These are phyloP conservation scores for Drosophila kikkawai DNA, from an alignment of 1,140 invertebrate species.

Conservation along the genomic window DNA sequence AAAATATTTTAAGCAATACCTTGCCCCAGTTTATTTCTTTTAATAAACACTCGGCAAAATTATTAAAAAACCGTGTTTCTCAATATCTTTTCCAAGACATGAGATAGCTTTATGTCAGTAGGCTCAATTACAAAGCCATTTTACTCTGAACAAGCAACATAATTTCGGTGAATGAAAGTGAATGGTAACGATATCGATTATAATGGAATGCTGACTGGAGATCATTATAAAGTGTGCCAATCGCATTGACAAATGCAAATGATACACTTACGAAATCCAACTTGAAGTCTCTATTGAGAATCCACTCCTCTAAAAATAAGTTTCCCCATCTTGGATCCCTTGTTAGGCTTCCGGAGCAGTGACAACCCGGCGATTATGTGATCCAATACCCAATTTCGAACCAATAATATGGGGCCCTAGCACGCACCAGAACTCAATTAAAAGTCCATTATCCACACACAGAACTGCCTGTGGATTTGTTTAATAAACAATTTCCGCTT, in stretches of 20 bases:
- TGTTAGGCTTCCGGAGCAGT: constrained; percentile 33
- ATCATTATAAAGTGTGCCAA: constrained; percentile 21
- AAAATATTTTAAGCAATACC: background rate
- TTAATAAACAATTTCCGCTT: constrained; percentile 80
- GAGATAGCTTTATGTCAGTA: constrained; percentile 5
- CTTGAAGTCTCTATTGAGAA: constrained; percentile 19
- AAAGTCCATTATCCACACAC: constrained; percentile 66
- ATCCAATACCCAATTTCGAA: constrained; percentile 37
- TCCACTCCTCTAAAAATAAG: background rate
- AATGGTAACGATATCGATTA: constrained; percentile 33
- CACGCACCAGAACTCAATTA: constrained; percentile 70
- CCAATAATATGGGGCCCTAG: constrained; percentile 25
- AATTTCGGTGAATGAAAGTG: constrained; percentile 37
- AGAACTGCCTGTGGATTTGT: constrained; percentile 60
- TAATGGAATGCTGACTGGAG: constrained; percentile 38
- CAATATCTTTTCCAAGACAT: constrained; percentile 4
- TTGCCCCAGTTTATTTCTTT: background rate
- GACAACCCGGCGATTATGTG: constrained; percentile 43
- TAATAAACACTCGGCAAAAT: background rate
- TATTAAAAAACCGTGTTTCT: background rate
- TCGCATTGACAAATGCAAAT: constrained; percentile 27
- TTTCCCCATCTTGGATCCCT: constrained; percentile 4
- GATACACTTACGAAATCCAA: constrained; percentile 17
- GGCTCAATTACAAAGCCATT: constrained; percentile 23
- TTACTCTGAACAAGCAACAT: background rate